Percentiles rank a stretch among this genome's conserved stretches.
phyloP scores from a whole-genome alignment of 2,797 vertebrate species.

The Notoglanidium macrostoma region DNA sequence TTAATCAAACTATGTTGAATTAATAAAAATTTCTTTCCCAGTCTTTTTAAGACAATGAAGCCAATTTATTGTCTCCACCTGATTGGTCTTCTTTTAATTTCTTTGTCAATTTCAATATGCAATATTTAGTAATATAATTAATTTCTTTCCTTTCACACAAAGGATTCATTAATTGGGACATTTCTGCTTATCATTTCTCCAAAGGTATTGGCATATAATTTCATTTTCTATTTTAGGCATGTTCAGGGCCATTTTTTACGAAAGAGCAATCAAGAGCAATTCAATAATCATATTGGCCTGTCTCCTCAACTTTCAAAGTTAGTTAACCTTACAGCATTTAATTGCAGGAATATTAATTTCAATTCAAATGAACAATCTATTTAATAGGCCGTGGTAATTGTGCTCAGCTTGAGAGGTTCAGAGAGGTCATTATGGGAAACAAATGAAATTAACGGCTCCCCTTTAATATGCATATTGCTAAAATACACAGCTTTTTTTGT shows the following conservation, averaged over 20 bases:
- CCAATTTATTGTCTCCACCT: constrained; percentile 65
- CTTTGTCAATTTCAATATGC: constrained; percentile 74
- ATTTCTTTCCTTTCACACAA: constrained; percentile 78
- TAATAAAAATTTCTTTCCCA: constrained; percentile 66
- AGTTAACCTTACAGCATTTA: constrained; percentile 77
- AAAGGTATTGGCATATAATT: constrained; percentile 74
- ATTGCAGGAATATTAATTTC: constrained; percentile 78
- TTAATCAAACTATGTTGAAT: constrained; percentile 61
- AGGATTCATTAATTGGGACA: constrained; percentile 79
- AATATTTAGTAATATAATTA: constrained; percentile 80
- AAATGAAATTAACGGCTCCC: constrained; percentile 42
- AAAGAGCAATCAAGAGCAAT: constrained; percentile 73
- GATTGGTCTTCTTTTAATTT: constrained; percentile 74
- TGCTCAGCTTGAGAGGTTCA: constrained; percentile 66
- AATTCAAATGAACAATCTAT: constrained; percentile 76
- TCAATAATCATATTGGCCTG: constrained; percentile 74
- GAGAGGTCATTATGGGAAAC: constrained; percentile 40
- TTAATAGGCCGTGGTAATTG: constrained; percentile 66
- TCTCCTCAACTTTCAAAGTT: constrained; percentile 74
- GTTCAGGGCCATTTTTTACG: constrained; percentile 56
- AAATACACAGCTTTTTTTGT: constrained; percentile 9
- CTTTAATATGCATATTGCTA: constrained; percentile 14
- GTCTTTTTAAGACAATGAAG: constrained; percentile 72
- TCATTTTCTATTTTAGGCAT: constrained; percentile 73
- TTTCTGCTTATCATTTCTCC: constrained; percentile 76